Evolutionary conservation across 2,888 invertebrate genomes (phyloP).

Genomic region (Cacoxenus indagator): DNA sequence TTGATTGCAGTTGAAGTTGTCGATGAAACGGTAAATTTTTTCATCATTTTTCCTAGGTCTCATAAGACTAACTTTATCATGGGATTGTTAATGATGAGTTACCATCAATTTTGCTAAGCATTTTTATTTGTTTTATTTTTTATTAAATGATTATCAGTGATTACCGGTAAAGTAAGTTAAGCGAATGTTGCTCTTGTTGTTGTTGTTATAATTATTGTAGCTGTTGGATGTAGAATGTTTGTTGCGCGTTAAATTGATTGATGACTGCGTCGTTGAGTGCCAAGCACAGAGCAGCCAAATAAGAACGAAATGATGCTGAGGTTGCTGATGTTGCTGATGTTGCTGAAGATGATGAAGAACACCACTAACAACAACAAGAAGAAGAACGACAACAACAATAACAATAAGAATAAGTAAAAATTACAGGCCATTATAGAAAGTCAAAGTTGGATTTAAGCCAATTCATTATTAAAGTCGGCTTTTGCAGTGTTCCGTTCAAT

Average conservation of each 20-base stretch:
- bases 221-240: too few species aligned
- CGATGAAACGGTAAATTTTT: too few species aligned
- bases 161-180: too few species aligned
- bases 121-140: neutral
- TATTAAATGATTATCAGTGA: too few species aligned
- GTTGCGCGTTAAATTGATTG: neutral
- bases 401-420: neutral
- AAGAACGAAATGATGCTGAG: neutral
- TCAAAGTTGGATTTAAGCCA: slow-evolving; percentile 3
- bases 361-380: neutral
- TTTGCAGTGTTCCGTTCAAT: neutral
- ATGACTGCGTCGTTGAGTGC: neutral
- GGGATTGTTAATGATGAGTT: too few species aligned
- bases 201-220: neutral
- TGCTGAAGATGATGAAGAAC: slow-evolving; percentile 16
- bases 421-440: neutral
- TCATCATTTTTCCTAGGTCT: too few species aligned
- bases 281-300: too few species aligned
- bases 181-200: neutral
- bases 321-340: too few species aligned
- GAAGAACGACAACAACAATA: neutral
- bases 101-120: too few species aligned
- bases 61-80: too few species aligned
- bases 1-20: too few species aligned
- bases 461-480: slow-evolving; percentile 14